Percentiles rank a stretch among this genome's conserved stretches.
Evolutionary conservation across 1,140 invertebrate genomes (phyloP).

Genomic region (Procambarus virginalis): DNA sequence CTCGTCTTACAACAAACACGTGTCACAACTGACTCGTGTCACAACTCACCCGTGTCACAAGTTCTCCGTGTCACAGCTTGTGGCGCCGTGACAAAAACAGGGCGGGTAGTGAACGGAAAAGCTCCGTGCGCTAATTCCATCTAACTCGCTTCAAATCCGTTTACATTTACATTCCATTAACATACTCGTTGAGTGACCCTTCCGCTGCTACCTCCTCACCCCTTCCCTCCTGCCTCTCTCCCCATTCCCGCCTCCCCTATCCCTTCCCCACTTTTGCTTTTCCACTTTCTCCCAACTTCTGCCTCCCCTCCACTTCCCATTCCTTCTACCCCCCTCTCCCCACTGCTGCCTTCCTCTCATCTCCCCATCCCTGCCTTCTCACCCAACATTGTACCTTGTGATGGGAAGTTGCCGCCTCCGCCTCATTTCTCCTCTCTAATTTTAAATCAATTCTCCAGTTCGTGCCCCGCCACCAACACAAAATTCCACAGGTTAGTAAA

Average conservation of each 20-base stretch:
- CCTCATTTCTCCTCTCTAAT: no score
- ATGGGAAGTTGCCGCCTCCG: no score
- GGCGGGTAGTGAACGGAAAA: slow-evolving; percentile 3
- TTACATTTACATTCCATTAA: slow-evolving; percentile 48
- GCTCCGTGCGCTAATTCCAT: slow-evolving; percentile 18
- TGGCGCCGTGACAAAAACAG: neutral
- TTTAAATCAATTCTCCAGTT: neutral
- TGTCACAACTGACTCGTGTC: no score
- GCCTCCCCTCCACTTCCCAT: neutral
- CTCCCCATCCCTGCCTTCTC: no score
- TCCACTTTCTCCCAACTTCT: neutral
- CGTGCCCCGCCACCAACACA: no score
- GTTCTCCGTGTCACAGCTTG: no score
- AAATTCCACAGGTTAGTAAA: no score
- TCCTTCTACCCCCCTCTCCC: no score
- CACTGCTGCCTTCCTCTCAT: no score
- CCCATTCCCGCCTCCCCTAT: neutral
- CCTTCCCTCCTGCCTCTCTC: neutral
- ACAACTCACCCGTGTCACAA: no score
- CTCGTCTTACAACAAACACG: no score
- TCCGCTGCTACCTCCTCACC: neutral
- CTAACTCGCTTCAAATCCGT: slow-evolving; percentile 35
- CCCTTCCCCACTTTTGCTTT: neutral
- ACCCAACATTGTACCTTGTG: no score
- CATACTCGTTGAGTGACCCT: slow-evolving; percentile 24